Conservation (phyloP, 2,113 vertebrate species). For the Melanerpes aurifrons region DNA sequence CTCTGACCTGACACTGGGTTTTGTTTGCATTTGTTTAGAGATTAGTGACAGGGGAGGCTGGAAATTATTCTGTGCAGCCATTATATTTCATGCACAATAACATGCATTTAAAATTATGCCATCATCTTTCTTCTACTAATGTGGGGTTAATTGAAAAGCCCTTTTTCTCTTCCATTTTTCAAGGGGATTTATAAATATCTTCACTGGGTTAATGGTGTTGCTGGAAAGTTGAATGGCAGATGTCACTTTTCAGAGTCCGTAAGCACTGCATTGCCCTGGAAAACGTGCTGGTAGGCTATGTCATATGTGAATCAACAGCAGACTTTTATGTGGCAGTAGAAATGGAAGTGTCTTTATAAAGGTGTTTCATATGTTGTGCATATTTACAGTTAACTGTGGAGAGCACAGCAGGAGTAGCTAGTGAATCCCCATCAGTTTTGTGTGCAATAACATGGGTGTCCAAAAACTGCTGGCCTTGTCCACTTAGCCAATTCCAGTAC, state of each 20-base stretch:
- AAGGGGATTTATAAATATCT: background rate
- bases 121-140: background rate
- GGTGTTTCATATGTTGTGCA: slow-evolving; percentile 29
- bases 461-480: background rate
- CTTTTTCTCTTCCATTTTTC: background rate
- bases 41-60: background rate
- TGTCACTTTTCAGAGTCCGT: background rate
- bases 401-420: background rate
- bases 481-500: background rate
- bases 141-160: background rate
- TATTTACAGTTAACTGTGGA: background rate
- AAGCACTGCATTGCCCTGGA: background rate
- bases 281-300: background rate
- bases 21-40: slow-evolving; percentile 47
- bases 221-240: background rate
- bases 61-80: background rate
- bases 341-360: background rate
- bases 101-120: background rate
- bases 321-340: background rate
- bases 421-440: background rate
- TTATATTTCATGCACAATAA: background rate
- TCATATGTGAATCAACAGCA: background rate
- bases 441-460: background rate
- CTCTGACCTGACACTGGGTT: slow-evolving; percentile 25
- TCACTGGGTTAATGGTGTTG: background rate